Evolutionary conservation across 92 coral and sea anemone species (phyloP).

Genomic region (Galaxea fascicularis): DNA sequence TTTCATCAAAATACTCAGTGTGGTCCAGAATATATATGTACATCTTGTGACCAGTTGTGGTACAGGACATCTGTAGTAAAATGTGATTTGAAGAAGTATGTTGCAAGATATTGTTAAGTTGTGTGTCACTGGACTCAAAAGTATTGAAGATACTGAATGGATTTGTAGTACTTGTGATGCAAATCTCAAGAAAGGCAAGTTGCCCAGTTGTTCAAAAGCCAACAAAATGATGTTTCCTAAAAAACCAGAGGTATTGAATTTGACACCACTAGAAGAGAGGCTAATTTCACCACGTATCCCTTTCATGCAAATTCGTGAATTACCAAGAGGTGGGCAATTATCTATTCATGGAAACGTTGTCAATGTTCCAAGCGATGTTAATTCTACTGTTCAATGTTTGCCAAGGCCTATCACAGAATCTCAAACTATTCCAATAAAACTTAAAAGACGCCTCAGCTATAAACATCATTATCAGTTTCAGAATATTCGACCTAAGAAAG

Average conservation of each 20-base stretch:
- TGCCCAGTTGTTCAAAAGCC: slow-evolving; percentile 8
- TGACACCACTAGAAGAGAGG: slow-evolving; percentile 60
- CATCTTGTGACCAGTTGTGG: slow-evolving; percentile 50
- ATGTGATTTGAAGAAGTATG: neutral
- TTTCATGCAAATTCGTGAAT: no score
- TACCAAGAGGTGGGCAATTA: no score
- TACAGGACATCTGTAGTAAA: neutral
- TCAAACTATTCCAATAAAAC: slow-evolving; percentile 1
- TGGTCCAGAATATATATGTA: slow-evolving; percentile 28
- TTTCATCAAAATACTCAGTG: no score
- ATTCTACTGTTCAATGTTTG: slow-evolving; percentile 60
- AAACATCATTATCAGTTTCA: slow-evolving; percentile 67
- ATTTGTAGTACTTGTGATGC: neutral
- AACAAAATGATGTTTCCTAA: neutral
- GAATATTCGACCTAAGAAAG: slow-evolving; percentile 57
- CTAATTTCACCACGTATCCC: no score
- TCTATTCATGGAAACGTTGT: no score
- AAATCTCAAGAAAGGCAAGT: neutral
- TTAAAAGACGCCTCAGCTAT: slow-evolving; percentile 3
- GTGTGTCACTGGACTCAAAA: neutral
- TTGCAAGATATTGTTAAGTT: slow-evolving; percentile 4
- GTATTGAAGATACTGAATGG: slow-evolving; percentile 1
- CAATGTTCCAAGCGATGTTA: slow-evolving; percentile 52
- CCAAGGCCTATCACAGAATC: slow-evolving; percentile 51
- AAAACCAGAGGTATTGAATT: slow-evolving; percentile 21